Percentiles rank a stretch among this genome's conserved stretches.
These are phyloP conservation scores for Ophiodon elongatus DNA, from an alignment of 2,113 vertebrate species.

Conservation along the genomic window DNA sequence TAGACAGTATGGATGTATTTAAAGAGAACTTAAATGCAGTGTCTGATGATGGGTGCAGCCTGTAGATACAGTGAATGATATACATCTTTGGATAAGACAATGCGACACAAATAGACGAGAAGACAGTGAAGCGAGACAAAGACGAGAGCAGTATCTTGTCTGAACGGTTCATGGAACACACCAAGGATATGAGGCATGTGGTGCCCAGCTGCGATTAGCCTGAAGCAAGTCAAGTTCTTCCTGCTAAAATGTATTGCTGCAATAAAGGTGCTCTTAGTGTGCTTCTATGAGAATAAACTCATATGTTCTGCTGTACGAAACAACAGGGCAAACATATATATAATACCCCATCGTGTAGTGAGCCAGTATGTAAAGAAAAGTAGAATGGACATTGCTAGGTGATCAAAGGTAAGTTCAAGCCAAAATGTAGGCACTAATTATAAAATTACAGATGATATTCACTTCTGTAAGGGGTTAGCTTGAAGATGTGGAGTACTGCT, in stretches of 20 bases:
- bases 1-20: slow-evolving; percentile 61
- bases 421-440: not conserved
- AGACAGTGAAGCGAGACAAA: slow-evolving; percentile 45
- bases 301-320: slow-evolving; percentile 22
- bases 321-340: slow-evolving; percentile 3
- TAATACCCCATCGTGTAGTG: not conserved
- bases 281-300: slow-evolving; percentile 7
- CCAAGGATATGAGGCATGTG: slow-evolving; percentile 70
- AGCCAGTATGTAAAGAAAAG: slow-evolving; percentile 5
- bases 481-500: not conserved
- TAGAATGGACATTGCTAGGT: not conserved
- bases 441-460: slow-evolving; percentile 2
- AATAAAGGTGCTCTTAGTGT: slow-evolving; percentile 36
- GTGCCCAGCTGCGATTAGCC: slow-evolving; percentile 73
- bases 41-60: slow-evolving; percentile 50
- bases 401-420: not conserved
- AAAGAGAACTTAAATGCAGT: slow-evolving; percentile 52
- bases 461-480: not conserved
- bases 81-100: slow-evolving; percentile 51
- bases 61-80: slow-evolving; percentile 51
- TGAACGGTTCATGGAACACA: slow-evolving; percentile 32
- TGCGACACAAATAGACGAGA: slow-evolving; percentile 57
- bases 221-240: slow-evolving; percentile 40
- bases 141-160: slow-evolving; percentile 52
- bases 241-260: slow-evolving; percentile 39